Conservation (phyloP, 2,797 vertebrate species). For the Sebastes goodei region DNA sequence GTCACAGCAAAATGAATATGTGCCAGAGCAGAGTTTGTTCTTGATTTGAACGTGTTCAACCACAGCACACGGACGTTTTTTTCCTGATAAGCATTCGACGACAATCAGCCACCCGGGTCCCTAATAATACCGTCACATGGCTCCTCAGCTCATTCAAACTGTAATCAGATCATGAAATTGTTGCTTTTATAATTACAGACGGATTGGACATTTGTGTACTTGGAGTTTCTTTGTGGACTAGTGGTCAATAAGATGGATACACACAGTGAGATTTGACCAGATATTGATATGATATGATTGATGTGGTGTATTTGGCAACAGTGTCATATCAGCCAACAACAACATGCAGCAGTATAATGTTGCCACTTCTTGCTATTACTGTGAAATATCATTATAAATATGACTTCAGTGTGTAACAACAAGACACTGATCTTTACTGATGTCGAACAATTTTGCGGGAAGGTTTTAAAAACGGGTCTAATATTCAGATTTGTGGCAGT, state of each 20-base stretch:
- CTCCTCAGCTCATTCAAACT: slow-evolving; percentile 7
- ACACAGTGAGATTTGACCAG: background rate
- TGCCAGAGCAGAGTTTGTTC: background rate
- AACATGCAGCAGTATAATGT: background rate
- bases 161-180: slow-evolving; percentile 24
- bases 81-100: background rate
- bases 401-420: background rate
- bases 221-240: background rate
- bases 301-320: background rate
- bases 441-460: background rate
- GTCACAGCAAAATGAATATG: background rate
- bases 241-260: background rate
- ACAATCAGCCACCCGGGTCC: slow-evolving; percentile 23
- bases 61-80: background rate
- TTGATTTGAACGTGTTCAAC: background rate
- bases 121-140: slow-evolving; percentile 4
- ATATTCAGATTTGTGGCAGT: background rate
- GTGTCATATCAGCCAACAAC: background rate
- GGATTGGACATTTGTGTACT: background rate
- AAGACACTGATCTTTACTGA: background rate
- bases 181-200: background rate
- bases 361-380: background rate
- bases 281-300: background rate
- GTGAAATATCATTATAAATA: background rate
- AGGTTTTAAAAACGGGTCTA: background rate